Evolutionary conservation across 2,797 vertebrate species (phyloP), one percentile per base, ranked within the genome.

Genomic region (Pangasius djambal): DNA sequence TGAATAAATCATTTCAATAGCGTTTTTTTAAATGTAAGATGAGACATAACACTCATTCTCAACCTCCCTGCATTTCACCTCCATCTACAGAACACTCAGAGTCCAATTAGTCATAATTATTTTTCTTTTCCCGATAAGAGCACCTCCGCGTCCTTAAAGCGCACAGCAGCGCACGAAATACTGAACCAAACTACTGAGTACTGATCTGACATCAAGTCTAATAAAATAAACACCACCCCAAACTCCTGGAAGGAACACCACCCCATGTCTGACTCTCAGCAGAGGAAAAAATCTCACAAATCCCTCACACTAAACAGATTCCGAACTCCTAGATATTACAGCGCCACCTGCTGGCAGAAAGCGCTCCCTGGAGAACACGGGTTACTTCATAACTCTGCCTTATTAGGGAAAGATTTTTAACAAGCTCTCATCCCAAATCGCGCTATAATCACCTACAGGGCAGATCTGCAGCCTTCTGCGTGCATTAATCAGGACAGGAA

Each of bases 311-410:
- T 0, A 15, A 44, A 44, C 0, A 28, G 37, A 10, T 1, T 15
- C 25, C 34, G 48, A n/a, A 22, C 28, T 20, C 1, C 0, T 5
- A 2, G 34, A 6, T 12, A 20, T n/a, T 48, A 31, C 15, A 12
- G 61, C 83, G 63, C 83, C 83, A 31, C 83, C 83, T 69, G 16
- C 83, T 50, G 82, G 82, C 12, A 10, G 7, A 67, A 85, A 0
- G 13, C 34, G 13, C 10, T 1, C 28, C 12, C 13, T 6, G 31
- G 16, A 34, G 1, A 59, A 79, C 55, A 1, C 0, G 2, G 0
- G 9, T 20, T 22, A 9, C 7, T 57, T 28, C 50, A 79, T 0
- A 31, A 57, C 50, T 20, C 50, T 4, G 50, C 40, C 40, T 48
- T 28, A 22, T 74, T 34, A 10, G 10, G 12, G 28, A 28, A 50